Conservation (phyloP, 2,113 vertebrate species). For the Heterotis niloticus region DNA sequence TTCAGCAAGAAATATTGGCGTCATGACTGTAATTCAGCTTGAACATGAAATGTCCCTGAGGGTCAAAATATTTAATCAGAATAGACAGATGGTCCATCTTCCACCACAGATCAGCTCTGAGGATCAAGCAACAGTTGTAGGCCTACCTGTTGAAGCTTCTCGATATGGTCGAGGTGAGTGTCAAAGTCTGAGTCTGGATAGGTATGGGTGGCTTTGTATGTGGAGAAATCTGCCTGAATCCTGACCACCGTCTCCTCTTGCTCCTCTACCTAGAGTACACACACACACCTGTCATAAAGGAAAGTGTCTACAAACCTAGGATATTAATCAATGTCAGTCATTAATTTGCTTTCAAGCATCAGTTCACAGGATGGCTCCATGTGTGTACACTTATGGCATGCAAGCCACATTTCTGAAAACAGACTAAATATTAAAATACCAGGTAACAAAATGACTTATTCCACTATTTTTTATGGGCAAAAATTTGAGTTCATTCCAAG, state of each 20-base stretch:
- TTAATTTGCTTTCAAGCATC: too few species aligned
- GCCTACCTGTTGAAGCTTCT: conserved; percentile 59
- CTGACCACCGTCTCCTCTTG: conserved; percentile 55
- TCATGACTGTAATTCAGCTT: too few species aligned
- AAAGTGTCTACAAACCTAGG: background rate
- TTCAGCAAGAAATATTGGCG: background rate
- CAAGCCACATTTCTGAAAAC: too few species aligned
- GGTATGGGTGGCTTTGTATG: conserved; percentile 59
- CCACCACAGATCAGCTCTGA: background rate
- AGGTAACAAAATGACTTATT: too few species aligned
- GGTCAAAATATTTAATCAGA: background rate
- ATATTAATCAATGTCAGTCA: background rate
- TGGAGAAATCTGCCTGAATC: conserved; percentile 58
- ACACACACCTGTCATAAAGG: background rate
- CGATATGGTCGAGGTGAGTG: conserved; percentile 40
- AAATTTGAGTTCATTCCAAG: too few species aligned
- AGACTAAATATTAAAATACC: too few species aligned
- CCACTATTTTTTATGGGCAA: too few species aligned
- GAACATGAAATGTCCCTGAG: background rate
- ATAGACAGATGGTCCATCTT: background rate
- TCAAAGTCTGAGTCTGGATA: conserved; percentile 52
- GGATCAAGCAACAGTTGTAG: background rate
- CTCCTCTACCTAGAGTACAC: conserved; percentile 48
- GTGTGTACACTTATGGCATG: too few species aligned
- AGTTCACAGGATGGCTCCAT: too few species aligned